Base-by-base conservation (phyloP, 2,888 invertebrate species). In the Amphiduros pacificus region DNA sequence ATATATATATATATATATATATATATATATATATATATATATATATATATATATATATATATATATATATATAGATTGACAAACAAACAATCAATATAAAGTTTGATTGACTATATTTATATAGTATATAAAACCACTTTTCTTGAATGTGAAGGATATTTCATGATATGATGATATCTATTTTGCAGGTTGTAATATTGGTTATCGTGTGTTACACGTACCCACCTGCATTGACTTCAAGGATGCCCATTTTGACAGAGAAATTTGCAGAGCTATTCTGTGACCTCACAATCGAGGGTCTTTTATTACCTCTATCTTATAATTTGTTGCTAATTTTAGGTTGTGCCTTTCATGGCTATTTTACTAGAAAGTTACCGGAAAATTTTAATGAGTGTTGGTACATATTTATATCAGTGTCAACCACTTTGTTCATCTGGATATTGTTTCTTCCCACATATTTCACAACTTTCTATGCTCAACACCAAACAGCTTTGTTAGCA, bases 201-300 rank as follows among this genome's bases (percentile, higher is more conserved):
- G 22, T 22, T n/a, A 17, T 61, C 2, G 27, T 53, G 17, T 29
- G 26, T 0, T 24, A 36, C 11, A 24, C 59, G 32, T 20, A 22
- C 17, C 62, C 62, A 31, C 51, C 62, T 2, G 28, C 3, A 22
- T 40, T 50, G 20, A 24, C 14, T 17, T 51, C 59, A 36, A 65
- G 70, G 27, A 73, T 72, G 72, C 73, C 74, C 3, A 62, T 70
- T 28, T 50, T 52, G 24, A 71, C 68, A 3, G 68, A 70, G 57
- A 63, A 68, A 32, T 67, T 69, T 54, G 75, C 74, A 32, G 74
- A 73, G 60, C 58, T 71, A 55, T 68, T 68, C 59, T 76, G 75
- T 63, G 64, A 70, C 41, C 65, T 75, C 48, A 71, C 74, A 1
- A 51, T 65, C 22, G 63, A 61, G 6, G 70, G 72, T 29, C 63